Evolutionary conservation across 2,888 invertebrate species (phyloP).

Genomic region (Pterobdella sp.): DNA sequence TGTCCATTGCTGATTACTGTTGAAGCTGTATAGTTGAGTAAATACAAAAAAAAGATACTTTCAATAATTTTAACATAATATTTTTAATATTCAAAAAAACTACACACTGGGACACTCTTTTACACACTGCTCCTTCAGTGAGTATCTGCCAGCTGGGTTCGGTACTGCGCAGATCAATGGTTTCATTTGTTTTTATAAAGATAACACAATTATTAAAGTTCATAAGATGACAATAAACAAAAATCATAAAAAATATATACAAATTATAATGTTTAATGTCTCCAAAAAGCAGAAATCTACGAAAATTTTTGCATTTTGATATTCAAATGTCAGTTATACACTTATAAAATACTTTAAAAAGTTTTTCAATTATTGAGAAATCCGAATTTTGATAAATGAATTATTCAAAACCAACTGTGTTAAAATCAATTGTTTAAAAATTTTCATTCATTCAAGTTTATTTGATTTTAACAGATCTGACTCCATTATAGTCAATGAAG

Average conservation of each 20-base stretch:
- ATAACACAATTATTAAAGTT: not conserved
- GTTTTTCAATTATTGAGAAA: not conserved
- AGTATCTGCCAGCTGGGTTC: slow-evolving; percentile 1
- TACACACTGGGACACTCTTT: slow-evolving; percentile 6
- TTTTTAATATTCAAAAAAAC: too few relatives aligned
- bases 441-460: not conserved
- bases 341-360: not conserved
- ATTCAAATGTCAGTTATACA: not conserved
- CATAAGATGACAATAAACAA: not conserved
- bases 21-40: too few relatives aligned
- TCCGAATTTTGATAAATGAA: not conserved
- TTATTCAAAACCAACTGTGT: too few relatives aligned
- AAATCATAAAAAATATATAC: too few relatives aligned
- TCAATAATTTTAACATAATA: too few relatives aligned
- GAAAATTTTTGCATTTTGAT: too few relatives aligned
- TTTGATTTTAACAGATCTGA: not conserved
- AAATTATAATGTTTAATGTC: too few relatives aligned
- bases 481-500: not conserved
- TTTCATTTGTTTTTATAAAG: not conserved
- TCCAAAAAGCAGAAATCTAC: too few relatives aligned
- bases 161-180: not conserved
- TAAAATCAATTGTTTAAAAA: not conserved
- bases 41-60: too few relatives aligned
- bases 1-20: too few relatives aligned
- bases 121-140: not conserved